A percentile compares a stretch with the other conserved stretches of the same genome.
These are phyloP conservation scores for Furcula furcula DNA, from an alignment of 2,888 invertebrate species.

Conservation along the genomic window DNA sequence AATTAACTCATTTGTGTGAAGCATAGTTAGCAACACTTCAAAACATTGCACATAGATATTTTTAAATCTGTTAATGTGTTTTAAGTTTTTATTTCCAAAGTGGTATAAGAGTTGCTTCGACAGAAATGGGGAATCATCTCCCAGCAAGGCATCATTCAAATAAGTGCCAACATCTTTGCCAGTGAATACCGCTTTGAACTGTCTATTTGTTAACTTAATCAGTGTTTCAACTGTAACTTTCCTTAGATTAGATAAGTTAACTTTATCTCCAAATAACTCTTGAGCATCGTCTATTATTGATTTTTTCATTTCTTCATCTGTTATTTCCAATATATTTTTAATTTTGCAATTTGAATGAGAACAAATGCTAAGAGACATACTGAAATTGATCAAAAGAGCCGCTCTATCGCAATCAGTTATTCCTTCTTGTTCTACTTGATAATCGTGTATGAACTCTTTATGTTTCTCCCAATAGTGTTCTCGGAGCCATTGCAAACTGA, in stretches of 20 bases:
- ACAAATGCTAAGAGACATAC: constrained; percentile 63
- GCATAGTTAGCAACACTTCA: constrained; percentile 74
- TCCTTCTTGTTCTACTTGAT: constrained; percentile 45
- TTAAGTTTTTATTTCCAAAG: constrained; percentile 42
- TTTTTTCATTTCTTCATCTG: constrained; percentile 51
- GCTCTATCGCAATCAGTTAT: constrained; percentile 50
- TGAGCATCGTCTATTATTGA: constrained; percentile 57
- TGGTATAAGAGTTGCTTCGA: constrained; percentile 55
- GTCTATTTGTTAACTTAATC: constrained; percentile 42
- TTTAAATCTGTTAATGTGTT: constrained; percentile 37
- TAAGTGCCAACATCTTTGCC: constrained; percentile 32
- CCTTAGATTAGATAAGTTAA: constrained; percentile 56
- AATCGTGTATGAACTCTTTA: constrained; percentile 70
- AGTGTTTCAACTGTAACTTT: constrained; percentile 49
- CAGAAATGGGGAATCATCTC: constrained; percentile 58
- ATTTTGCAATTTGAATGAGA: constrained; percentile 58
- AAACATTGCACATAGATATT: constrained; percentile 68
- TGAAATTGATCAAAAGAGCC: constrained; percentile 55
- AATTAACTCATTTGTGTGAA: constrained; percentile 77
- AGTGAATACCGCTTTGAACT: constrained; percentile 50
- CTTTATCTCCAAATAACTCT: constrained; percentile 51
- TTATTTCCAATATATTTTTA: constrained; percentile 60
- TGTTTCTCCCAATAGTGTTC: constrained; percentile 85
- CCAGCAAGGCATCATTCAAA: constrained; percentile 53
- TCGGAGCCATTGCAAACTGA: constrained; percentile 86